Percentiles rank a stretch among this genome's conserved stretches.
Evolutionary conservation across 2,888 invertebrate genomes (phyloP).

Genomic region (Hanleya hanleyi): DNA sequence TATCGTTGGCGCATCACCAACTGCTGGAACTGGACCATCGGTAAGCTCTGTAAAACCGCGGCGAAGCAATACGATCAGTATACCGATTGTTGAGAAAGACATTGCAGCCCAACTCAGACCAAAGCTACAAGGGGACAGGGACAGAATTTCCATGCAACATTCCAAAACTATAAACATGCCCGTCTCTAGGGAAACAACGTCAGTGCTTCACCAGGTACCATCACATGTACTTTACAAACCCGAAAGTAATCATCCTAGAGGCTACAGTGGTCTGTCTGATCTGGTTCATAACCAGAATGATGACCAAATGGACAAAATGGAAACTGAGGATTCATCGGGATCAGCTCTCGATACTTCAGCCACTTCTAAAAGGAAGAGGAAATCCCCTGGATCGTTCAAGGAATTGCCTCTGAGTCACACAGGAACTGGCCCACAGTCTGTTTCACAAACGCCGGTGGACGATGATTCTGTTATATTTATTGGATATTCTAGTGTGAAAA

Average conservation of each 20-base stretch:
- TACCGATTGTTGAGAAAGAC: constrained; percentile 10
- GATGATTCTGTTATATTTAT: too few species aligned
- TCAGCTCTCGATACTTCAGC: not conserved
- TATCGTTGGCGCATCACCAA: constrained; percentile 17
- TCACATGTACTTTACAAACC: not conserved
- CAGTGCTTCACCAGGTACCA: not conserved
- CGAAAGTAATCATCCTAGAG: not conserved
- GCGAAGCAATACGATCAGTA: not conserved
- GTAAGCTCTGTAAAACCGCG: not conserved
- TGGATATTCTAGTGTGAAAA: too few species aligned
- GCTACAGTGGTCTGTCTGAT: not conserved
- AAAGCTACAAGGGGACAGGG: not conserved
- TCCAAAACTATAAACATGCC: too few species aligned
- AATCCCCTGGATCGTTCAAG: not conserved
- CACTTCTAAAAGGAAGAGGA: not conserved
- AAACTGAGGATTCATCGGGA: not conserved
- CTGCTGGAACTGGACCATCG: not conserved
- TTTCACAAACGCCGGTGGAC: too few species aligned
- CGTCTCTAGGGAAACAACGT: too few species aligned
- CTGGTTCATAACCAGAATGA: too few species aligned
- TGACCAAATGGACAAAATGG: not conserved
- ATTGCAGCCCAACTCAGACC: not conserved
- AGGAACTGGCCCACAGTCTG: not conserved
- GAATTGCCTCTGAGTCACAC: not conserved
- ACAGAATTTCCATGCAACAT: too few species aligned